These are phyloP conservation scores for Elymnias hypermnestra DNA, from an alignment of 1,140 invertebrate species.

Conservation along the genomic window DNA sequence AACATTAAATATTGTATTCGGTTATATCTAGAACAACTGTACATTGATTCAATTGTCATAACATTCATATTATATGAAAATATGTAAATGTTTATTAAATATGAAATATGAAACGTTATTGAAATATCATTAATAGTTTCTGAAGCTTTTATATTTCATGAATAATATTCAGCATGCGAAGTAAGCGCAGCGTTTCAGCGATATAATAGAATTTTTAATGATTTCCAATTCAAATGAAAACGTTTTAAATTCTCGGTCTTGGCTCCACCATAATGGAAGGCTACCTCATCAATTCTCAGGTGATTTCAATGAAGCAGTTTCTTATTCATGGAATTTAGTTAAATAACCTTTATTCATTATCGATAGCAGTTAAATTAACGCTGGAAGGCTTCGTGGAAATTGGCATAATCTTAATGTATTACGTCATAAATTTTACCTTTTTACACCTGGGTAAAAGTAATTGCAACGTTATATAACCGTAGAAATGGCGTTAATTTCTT, in stretches of 20 bases:
- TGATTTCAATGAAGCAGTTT: slow-evolving; percentile 56
- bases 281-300: slow-evolving; percentile 45
- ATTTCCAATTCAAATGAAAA: slow-evolving; percentile 23
- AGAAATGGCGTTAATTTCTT: too few relatives aligned
- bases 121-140: too few relatives aligned
- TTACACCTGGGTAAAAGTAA: not conserved
- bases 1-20: too few relatives aligned
- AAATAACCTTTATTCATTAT: slow-evolving; percentile 63
- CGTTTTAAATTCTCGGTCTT: slow-evolving; percentile 26
- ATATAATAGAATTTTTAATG: slow-evolving; percentile 24
- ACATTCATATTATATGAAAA: too few relatives aligned
- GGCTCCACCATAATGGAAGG: slow-evolving; percentile 22
- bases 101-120: too few relatives aligned
- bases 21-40: too few relatives aligned
- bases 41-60: too few relatives aligned
- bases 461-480: too few relatives aligned
- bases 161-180: not conserved
- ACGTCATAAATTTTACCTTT: not conserved
- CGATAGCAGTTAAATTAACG: slow-evolving; percentile 11
- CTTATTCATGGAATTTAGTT: slow-evolving; percentile 39
- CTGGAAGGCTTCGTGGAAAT: slow-evolving; percentile 11
- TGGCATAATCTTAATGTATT: not conserved
- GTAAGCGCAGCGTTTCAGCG: slow-evolving; percentile 1
- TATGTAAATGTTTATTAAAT: too few relatives aligned
- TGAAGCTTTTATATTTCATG: too few relatives aligned